phyloP scores from a whole-genome alignment of 1,140 invertebrate genomes.

The Drosophila repleta region DNA sequence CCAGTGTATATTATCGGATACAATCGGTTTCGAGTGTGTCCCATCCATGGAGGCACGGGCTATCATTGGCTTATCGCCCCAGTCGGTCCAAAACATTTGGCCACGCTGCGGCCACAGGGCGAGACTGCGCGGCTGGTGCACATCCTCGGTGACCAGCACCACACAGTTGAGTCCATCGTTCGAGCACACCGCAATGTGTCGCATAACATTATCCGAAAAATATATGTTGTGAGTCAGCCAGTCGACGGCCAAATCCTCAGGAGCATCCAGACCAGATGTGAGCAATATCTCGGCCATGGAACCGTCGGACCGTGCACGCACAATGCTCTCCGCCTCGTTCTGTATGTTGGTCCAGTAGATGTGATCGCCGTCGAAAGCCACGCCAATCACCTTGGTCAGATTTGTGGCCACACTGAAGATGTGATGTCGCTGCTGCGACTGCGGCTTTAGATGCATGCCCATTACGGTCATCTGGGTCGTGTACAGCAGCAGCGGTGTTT shows the following conservation, averaged over 20 bases:
- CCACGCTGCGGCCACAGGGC: constrained; percentile 87
- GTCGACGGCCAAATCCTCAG: constrained; percentile 92
- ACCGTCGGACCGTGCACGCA: constrained; percentile 86
- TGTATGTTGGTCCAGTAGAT: constrained; percentile 91
- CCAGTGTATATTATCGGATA: constrained; percentile 89
- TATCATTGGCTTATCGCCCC: constrained; percentile 90
- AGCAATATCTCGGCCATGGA: constrained; percentile 86
- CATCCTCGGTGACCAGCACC: constrained; percentile 86
- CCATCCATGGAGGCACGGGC: constrained; percentile 94
- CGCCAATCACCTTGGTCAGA: constrained; percentile 87
- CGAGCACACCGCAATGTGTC: constrained; percentile 90
- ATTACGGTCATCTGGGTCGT: constrained; percentile 85
- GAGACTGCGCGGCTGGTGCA: constrained; percentile 87
- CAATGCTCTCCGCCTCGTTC: constrained; percentile 87
- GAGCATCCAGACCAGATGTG: constrained; percentile 88
- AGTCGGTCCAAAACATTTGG: constrained; percentile 94
- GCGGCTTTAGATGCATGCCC: constrained; percentile 84
- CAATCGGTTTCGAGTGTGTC: constrained; percentile 85
- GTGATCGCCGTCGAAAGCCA: constrained; percentile 87
- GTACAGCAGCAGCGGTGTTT: constrained; percentile 87
- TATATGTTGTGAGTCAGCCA: constrained; percentile 91
- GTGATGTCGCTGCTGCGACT: constrained; percentile 25
- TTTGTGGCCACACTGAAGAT: constrained; percentile 84
- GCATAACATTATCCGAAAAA: constrained; percentile 90
- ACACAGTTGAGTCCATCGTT: constrained; percentile 87